Evolutionary conservation across 2,888 invertebrate genomes (phyloP).

Genomic region (Phlogophora meticulosa): DNA sequence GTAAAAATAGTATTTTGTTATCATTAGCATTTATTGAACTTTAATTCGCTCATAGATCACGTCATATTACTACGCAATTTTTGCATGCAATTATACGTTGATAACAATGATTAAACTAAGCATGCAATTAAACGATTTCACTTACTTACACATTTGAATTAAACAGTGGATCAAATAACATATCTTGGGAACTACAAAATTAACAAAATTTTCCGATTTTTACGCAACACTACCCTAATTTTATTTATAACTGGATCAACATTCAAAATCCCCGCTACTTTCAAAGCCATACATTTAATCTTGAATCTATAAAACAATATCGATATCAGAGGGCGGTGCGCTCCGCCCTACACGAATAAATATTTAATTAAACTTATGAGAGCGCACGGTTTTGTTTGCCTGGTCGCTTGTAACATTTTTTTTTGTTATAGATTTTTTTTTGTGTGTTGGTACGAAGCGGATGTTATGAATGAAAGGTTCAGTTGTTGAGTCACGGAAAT

Average conservation of each 20-base stretch:
- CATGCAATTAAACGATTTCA: no score
- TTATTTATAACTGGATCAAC: slow-evolving; percentile 12
- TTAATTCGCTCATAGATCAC: not conserved
- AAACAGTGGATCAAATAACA: not conserved
- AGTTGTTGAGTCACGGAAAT: slow-evolving; percentile 51
- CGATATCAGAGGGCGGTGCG: slow-evolving; percentile 85
- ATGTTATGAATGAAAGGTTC: slow-evolving; percentile 64
- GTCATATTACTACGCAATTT: not conserved
- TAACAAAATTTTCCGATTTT: no score
- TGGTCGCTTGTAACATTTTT: slow-evolving; percentile 65
- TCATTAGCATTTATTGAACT: slow-evolving; percentile 14
- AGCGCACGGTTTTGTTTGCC: slow-evolving; percentile 79
- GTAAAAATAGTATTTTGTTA: slow-evolving; percentile 19
- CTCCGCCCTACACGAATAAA: slow-evolving; percentile 88
- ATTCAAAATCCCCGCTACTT: slow-evolving; percentile 58
- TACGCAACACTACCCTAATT: not conserved
- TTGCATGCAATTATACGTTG: not conserved
- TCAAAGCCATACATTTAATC: slow-evolving; percentile 75
- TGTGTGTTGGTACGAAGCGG: slow-evolving; percentile 56
- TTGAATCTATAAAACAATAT: slow-evolving; percentile 89
- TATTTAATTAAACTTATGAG: slow-evolving; percentile 90
- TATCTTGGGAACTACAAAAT: no score
- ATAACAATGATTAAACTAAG: not conserved
- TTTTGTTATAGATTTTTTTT: slow-evolving; percentile 62
- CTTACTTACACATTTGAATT: not conserved